These are phyloP conservation scores for Drosophila watanabei DNA, from an alignment of 1,140 invertebrate genomes.

Conservation along the genomic window DNA sequence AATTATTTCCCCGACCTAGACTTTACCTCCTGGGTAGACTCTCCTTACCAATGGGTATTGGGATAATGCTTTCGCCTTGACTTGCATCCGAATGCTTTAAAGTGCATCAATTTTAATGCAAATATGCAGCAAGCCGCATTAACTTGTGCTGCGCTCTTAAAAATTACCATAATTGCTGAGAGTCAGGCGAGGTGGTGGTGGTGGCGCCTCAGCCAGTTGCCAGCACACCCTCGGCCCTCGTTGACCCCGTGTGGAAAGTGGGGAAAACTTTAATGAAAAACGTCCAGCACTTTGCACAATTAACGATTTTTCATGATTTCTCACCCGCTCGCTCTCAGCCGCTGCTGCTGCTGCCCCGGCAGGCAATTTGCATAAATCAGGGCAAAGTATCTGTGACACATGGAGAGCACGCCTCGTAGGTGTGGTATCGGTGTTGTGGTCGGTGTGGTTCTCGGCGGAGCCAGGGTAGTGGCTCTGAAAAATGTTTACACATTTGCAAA, in stretches of 20 bases:
- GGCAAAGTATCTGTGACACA: slow-evolving; percentile 81
- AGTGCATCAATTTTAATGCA: slow-evolving; percentile 81
- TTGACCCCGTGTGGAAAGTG: background rate
- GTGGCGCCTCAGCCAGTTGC: slow-evolving; percentile 5
- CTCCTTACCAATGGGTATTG: slow-evolving; percentile 1
- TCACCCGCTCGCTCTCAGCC: slow-evolving; percentile 19
- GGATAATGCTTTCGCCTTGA: slow-evolving; percentile 37
- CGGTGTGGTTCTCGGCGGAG: slow-evolving; percentile 5
- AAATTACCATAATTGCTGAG: slow-evolving; percentile 77
- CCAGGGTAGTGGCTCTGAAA: slow-evolving; percentile 48
- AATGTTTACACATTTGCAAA: slow-evolving; percentile 84
- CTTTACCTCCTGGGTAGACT: background rate
- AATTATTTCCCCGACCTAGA: background rate
- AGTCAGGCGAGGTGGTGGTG: slow-evolving; percentile 51
- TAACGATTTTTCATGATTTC: slow-evolving; percentile 82
- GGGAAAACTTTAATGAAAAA: slow-evolving; percentile 66
- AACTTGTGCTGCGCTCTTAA: slow-evolving; percentile 69
- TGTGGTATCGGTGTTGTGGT: slow-evolving; percentile 8
- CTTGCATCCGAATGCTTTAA: slow-evolving; percentile 59
- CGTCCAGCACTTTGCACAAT: slow-evolving; percentile 78
- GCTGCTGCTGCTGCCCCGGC: slow-evolving; percentile 16
- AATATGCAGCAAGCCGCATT: slow-evolving; percentile 77
- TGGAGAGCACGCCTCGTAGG: slow-evolving; percentile 50
- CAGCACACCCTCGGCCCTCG: background rate
- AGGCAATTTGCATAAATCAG: slow-evolving; percentile 82